Base-by-base conservation (phyloP, 1,140 invertebrate species). In the Mesaphorura yosii region DNA sequence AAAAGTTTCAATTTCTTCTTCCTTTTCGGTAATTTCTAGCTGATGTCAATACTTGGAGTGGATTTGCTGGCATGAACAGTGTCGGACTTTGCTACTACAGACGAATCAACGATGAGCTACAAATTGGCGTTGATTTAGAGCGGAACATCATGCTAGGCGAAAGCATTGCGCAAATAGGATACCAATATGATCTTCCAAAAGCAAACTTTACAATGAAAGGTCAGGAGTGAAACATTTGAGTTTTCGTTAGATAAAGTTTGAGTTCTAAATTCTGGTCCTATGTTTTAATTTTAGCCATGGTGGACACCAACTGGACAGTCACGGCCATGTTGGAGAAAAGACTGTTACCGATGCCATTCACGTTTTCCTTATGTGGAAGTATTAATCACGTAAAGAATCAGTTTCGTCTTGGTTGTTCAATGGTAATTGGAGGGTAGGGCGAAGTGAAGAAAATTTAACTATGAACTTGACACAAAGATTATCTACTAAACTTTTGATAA, bases 131-230 rank as follows among this genome's bases (percentile, higher is more conserved):
- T 15, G 86, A 90, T 70, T 74, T 90, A 51, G 86, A 90, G 69
- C 84, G 88, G 7, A n/a, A n/a, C n/a, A n/a, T n/a, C n/a, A 91
- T 87, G 66, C 81, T 88, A 66, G 83, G 87, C 68, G 93, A 98
- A 70, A 84, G 88, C 4, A 80, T 85, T n/a, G 88, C 87, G 28
- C 87, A 88, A 1, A 77, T 98, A 59, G 93, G 84, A 19, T 98
- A 98, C 72, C 92, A 98, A 73, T 78, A 95, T 48, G 94, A 97
- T 72, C 75, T 98, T 68, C 91, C 92, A 19, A 95, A 93, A 71
- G 90, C 90, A 41, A 91, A 95, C 70, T 75, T 95, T 58, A 79
- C 84, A 7, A 94, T 98, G 68, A 86, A 81, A 83, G 91, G 90
- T 91, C 70, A 60, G 58, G 23, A 47, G 2, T 51, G 29, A 41